These are phyloP conservation scores for Neuroterus valhalla DNA, from an alignment of 1,140 invertebrate species.

Conservation along the genomic window DNA sequence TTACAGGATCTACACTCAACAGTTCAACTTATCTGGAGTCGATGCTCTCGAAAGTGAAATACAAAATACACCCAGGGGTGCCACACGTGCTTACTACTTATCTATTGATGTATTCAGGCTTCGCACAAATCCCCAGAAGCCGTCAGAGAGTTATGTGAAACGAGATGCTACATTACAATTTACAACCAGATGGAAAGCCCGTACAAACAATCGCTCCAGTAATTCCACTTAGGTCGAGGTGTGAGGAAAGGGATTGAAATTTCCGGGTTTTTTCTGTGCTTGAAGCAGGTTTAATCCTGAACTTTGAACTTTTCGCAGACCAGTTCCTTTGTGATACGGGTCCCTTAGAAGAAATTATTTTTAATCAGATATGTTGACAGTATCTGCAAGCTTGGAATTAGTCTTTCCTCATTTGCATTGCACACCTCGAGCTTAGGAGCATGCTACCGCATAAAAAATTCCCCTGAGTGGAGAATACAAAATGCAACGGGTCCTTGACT, in stretches of 20 bases:
- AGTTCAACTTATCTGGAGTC: not conserved
- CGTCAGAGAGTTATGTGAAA: not conserved
- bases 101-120: not conserved
- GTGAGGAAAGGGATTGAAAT: not conserved
- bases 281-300: too few species aligned
- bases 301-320: too few species aligned
- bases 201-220: not conserved
- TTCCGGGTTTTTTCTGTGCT: too few species aligned
- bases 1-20: not conserved
- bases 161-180: not conserved
- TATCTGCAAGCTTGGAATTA: not conserved
- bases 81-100: slow-evolving; percentile 11
- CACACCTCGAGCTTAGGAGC: not conserved
- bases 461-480: not conserved
- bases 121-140: not conserved
- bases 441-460: slow-evolving; percentile 14
- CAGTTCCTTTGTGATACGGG: too few species aligned
- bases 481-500: slow-evolving; percentile 6
- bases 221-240: slow-evolving; percentile 7
- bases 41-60: slow-evolving; percentile 21
- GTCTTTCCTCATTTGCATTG: slow-evolving; percentile 14
- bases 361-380: too few species aligned
- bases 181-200: too few species aligned
- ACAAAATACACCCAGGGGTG: not conserved
- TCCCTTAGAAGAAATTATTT: too few species aligned